Evolutionary conservation across 2,888 invertebrate species (phyloP).

Genomic region (Mimumesa dahlbomi): DNA sequence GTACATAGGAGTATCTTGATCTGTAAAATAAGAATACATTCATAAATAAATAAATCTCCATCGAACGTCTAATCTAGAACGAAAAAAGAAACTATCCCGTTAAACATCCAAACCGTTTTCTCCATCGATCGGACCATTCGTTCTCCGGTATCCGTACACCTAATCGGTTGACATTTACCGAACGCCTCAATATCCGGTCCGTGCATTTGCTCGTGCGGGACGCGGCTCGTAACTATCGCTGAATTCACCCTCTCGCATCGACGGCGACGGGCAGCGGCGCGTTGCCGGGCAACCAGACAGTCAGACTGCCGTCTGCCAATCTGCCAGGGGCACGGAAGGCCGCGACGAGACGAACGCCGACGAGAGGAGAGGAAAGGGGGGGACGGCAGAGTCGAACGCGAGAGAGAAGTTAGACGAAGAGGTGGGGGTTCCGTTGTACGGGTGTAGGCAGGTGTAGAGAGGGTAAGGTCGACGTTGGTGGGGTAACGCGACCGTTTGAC

Average conservation of each 20-base stretch:
- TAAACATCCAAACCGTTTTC: too few species aligned
- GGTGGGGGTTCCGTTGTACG: constrained; percentile 6
- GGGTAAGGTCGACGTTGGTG: constrained; percentile 54
- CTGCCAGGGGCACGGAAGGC: constrained; percentile 59
- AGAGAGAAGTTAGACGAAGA: constrained; percentile 6
- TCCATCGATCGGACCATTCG: too few species aligned
- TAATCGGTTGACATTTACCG: too few species aligned
- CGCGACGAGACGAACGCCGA: constrained; percentile 15
- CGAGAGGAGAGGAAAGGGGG: constrained; percentile 16
- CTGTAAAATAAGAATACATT: too few species aligned
- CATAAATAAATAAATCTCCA: too few species aligned
- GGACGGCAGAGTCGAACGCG: constrained; percentile 16
- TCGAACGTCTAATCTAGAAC: too few species aligned
- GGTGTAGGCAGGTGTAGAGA: constrained; percentile 46
- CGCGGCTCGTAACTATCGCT: constrained; percentile 52
- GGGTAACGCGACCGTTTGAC: constrained; percentile 52
- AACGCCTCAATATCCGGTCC: too few species aligned
- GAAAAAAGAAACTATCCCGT: too few species aligned
- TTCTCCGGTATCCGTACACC: too few species aligned
- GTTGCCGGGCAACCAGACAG: constrained; percentile 78
- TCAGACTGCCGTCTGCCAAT: constrained; percentile 75
- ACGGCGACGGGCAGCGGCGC: constrained; percentile 67
- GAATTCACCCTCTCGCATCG: constrained; percentile 69
- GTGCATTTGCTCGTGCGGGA: constrained; percentile 52
- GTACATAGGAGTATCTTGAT: too few species aligned